Conservation (phyloP, 1,140 invertebrate genomes). For the Drosophila pseudoananassae region DNA sequence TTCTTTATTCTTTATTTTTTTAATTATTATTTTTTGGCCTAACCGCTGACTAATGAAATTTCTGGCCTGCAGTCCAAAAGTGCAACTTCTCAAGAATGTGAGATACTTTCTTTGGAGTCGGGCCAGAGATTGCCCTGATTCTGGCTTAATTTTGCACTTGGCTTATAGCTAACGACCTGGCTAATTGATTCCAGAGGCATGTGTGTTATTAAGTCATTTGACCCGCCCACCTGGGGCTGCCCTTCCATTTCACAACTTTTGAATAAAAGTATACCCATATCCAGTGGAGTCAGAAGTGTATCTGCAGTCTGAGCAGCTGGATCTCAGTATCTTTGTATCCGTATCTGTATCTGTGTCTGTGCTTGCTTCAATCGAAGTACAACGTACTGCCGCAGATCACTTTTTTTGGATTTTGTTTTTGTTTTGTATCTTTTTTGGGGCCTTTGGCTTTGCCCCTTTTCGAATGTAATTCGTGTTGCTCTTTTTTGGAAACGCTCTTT, state of each 20-base stretch:
- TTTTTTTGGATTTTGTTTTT: constrained; percentile 29
- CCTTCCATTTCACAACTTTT: constrained; percentile 47
- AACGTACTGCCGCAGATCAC: constrained; percentile 25
- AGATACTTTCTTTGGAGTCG: not conserved
- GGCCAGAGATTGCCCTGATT: not conserved
- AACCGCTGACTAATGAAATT: constrained; percentile 63
- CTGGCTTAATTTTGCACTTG: not conserved
- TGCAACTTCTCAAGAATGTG: constrained; percentile 13
- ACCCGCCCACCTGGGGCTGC: constrained; percentile 11
- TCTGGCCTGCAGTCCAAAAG: constrained; percentile 14
- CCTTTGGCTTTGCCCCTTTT: constrained; percentile 66
- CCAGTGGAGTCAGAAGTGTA: not conserved
- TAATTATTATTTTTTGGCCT: constrained; percentile 56
- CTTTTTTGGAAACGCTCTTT: constrained; percentile 49
- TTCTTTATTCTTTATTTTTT: constrained; percentile 38
- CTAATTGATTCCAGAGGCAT: constrained; percentile 35
- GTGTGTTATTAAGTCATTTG: constrained; percentile 59
- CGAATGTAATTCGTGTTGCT: constrained; percentile 58
- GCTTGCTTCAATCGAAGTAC: constrained; percentile 55
- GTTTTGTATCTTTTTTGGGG: constrained; percentile 13
- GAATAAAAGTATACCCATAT: constrained; percentile 28
- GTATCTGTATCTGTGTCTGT: constrained; percentile 38
- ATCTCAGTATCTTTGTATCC: constrained; percentile 38
- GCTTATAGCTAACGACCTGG: constrained; percentile 27
- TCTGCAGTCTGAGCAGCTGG: constrained; percentile 32